Percentiles rank a stretch among this genome's conserved stretches.
phyloP scores from a whole-genome alignment of 2,888 invertebrate species.

The Drosophila greeni region DNA sequence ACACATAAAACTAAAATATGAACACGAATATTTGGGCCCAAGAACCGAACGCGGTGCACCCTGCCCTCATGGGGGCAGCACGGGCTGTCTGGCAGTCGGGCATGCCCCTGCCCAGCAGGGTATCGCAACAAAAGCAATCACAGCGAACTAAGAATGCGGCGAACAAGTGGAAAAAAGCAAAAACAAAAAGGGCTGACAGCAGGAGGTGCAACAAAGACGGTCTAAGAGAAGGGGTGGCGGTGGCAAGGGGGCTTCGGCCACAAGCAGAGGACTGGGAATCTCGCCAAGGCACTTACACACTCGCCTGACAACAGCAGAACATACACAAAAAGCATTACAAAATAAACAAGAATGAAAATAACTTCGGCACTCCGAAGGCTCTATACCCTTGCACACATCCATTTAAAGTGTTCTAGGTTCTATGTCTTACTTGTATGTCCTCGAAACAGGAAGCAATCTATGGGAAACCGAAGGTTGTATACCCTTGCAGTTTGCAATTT shows the following conservation, averaged over 20 bases:
- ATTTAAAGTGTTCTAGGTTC: no score
- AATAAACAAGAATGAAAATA: slow-evolving; percentile 13
- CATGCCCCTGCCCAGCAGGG: background rate
- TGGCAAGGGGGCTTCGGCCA: background rate
- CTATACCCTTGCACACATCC: background rate
- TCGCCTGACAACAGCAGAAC: slow-evolving; percentile 42
- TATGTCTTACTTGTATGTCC: background rate
- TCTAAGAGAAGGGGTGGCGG: background rate
- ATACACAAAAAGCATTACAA: slow-evolving; percentile 30
- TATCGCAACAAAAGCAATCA: slow-evolving; percentile 12
- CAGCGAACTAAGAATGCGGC: slow-evolving; percentile 47
- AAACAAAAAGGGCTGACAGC: slow-evolving; percentile 56
- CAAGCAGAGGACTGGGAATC: slow-evolving; percentile 16
- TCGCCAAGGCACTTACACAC: slow-evolving; percentile 39
- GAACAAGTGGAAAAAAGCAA: slow-evolving; percentile 61
- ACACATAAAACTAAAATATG: slow-evolving; percentile 16
- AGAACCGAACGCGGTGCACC: background rate
- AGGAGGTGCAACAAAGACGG: slow-evolving; percentile 49
- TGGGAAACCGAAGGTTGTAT: background rate
- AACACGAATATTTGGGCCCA: background rate
- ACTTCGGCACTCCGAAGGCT: background rate
- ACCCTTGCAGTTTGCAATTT: background rate
- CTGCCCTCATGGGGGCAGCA: background rate
- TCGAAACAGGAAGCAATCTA: background rate
- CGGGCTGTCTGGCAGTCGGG: background rate